Conservation (phyloP, 2,113 vertebrate genomes). For the Stegastes partitus region DNA sequence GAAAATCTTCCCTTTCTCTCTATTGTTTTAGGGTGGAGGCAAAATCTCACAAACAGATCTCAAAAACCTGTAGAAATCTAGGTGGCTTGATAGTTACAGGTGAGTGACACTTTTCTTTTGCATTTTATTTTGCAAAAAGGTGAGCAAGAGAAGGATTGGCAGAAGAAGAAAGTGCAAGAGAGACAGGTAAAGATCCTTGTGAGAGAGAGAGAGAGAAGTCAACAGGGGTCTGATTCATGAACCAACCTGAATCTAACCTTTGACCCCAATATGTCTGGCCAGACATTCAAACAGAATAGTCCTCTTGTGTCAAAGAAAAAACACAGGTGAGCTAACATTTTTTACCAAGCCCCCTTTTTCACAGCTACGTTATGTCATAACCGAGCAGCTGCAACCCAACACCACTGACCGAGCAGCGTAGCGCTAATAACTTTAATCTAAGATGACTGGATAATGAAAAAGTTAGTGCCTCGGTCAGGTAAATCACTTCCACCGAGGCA, state of each 20-base stretch:
- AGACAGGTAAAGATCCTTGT: background rate
- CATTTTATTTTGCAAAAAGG: background rate
- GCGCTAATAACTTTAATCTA: constrained; percentile 20
- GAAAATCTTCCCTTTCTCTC: no score
- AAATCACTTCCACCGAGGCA: constrained; percentile 62
- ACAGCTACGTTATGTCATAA: constrained; percentile 50
- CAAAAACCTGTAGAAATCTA: no score
- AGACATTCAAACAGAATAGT: constrained; percentile 51
- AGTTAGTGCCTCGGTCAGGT: constrained; percentile 33
- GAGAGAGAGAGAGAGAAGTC: background rate
- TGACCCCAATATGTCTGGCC: constrained; percentile 46
- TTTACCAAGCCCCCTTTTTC: constrained; percentile 29
- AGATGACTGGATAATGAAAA: constrained; percentile 54
- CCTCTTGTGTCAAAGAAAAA: constrained; percentile 62
- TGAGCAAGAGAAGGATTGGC: background rate
- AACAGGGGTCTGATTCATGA: constrained; percentile 28
- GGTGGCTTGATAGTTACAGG: no score
- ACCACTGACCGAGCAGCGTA: constrained; percentile 33
- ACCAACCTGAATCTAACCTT: constrained; percentile 46
- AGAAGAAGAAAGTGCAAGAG: background rate
- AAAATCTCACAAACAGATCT: no score
- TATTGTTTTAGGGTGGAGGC: no score
- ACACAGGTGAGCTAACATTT: constrained; percentile 70
- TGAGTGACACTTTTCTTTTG: background rate
- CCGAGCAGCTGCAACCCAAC: constrained; percentile 45